A percentile compares a stretch with the other conserved stretches of the same genome.
phyloP scores from a whole-genome alignment of 2,888 invertebrate genomes.

The Galeruca laticollis region DNA sequence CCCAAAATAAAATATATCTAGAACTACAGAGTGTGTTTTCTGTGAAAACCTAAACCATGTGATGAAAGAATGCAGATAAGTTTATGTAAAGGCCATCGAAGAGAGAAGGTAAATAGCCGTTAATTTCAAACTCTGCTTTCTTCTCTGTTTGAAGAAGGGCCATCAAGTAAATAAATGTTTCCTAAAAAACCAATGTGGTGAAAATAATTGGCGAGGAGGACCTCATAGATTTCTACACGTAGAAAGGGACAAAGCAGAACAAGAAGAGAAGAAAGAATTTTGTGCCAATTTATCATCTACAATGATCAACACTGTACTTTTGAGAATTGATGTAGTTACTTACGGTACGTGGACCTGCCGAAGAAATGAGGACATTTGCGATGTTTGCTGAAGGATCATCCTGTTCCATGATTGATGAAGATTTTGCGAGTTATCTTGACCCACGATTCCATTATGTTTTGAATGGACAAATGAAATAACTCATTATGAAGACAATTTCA shows the following conservation, averaged over 20 bases:
- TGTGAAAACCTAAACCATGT: slow-evolving; percentile 8
- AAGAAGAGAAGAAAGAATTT: slow-evolving; percentile 4
- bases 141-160: slow-evolving; percentile 4
- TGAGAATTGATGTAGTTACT: too few relatives aligned
- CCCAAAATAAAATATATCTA: too few relatives aligned
- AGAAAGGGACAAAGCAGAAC: neutral
- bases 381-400: slow-evolving; percentile 8
- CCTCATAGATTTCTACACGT: neutral
- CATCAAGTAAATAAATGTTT: too few relatives aligned
- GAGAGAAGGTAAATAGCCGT: neutral
- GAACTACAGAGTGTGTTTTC: too few relatives aligned
- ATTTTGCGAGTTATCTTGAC: neutral
- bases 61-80: too few relatives aligned
- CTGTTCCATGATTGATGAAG: too few relatives aligned
- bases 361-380: slow-evolving; percentile 15
- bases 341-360: slow-evolving; percentile 9
- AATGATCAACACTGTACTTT: too few relatives aligned
- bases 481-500: too few relatives aligned
- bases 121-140: neutral
- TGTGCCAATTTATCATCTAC: too few relatives aligned
- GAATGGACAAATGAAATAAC: too few relatives aligned
- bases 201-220: too few relatives aligned
- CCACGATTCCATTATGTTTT: too few relatives aligned
- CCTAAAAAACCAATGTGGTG: neutral
- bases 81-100: slow-evolving; percentile 8